Conservation (phyloP, 2,888 invertebrate genomes). For the Pseudococcus jackbeardsleyi region DNA sequence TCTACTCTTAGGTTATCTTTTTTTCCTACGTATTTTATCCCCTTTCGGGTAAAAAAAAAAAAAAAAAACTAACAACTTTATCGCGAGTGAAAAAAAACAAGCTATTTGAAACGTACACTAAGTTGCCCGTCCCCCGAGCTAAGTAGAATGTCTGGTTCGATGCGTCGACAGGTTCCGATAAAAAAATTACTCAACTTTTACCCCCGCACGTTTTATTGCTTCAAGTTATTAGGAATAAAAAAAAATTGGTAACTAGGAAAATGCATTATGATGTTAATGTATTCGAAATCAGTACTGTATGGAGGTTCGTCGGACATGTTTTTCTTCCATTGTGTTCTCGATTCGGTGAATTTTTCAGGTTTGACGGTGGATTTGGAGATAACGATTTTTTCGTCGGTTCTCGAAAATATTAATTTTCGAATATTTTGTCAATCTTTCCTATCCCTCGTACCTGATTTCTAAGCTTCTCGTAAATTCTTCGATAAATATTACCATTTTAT, state of each 20-base stretch:
- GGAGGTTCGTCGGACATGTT: too few species aligned
- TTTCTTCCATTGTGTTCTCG: too few species aligned
- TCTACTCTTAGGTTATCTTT: constrained; percentile 23
- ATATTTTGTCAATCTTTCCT: too few species aligned
- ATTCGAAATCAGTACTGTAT: background rate
- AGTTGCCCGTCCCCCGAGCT: background rate
- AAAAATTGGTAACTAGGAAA: constrained; percentile 17
- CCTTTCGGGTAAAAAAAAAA: background rate
- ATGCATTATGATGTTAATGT: constrained; percentile 39
- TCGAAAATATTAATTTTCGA: too few species aligned
- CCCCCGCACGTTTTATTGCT: constrained; percentile 11
- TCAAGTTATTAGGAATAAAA: background rate
- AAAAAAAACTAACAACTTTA: constrained; percentile 28
- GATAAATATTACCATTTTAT: too few species aligned
- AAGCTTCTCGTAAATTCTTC: too few species aligned
- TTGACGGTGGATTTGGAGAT: too few species aligned
- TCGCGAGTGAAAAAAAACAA: background rate
- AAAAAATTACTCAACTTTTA: constrained; percentile 14
- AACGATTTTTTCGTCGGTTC: too few species aligned
- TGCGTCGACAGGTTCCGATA: constrained; percentile 38
- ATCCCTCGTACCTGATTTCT: too few species aligned
- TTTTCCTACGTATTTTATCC: background rate
- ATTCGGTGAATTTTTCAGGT: too few species aligned
- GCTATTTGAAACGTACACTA: constrained; percentile 4
- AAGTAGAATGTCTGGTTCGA: constrained; percentile 34